Base-by-base conservation (phyloP, 2,113 vertebrate genomes). In the Spermophilus dauricus region DNA sequence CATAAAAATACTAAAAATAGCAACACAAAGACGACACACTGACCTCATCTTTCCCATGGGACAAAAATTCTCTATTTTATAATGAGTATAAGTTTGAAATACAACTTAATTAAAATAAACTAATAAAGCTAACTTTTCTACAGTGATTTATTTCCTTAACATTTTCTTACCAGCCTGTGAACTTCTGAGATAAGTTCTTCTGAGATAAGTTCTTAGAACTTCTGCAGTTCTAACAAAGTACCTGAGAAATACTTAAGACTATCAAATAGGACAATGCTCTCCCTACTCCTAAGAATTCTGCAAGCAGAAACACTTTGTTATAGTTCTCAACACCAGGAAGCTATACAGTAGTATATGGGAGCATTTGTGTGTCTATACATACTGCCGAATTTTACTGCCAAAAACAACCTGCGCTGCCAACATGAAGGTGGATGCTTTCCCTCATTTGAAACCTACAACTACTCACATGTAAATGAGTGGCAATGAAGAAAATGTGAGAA, bases 361-460 rank as follows among this genome's bases (percentile, higher is more conserved):
- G 69, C 81, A 92, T 45, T 73, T 85, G 61, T 77, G 51, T 65
- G 5, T 88, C 10, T 16, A 34, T n/a, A n/a, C 86, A 88, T 3
- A 81, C 51, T 13, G 9, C 89, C 5, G 17, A 87, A 69, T n/a
- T 77, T 78, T 56, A 34, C 76, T 69, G 63, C 20, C 51, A 70
- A 34, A 95, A 89, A 69, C 83, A 69, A 63, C 91, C 86, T 53
- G 34, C 51, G 82, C 76, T 97, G 83, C 96, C 89, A 69, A 0
- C 14, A 20, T 61, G 91, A 85, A 91, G 92, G 91, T 32, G 39
- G 92, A 37, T 14, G n/a, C 61, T 90, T 91, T 70, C 73, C 14
- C 65, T 95, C 96, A 18, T 77, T 61, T 82, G 89, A 92, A 97
- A 94, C 95, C 93, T 89, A 94, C 94, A 90, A 75, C 95, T 95